These are phyloP conservation scores for Ceratothoa steindachneri DNA, from an alignment of 2,888 invertebrate species.

Conservation along the genomic window DNA sequence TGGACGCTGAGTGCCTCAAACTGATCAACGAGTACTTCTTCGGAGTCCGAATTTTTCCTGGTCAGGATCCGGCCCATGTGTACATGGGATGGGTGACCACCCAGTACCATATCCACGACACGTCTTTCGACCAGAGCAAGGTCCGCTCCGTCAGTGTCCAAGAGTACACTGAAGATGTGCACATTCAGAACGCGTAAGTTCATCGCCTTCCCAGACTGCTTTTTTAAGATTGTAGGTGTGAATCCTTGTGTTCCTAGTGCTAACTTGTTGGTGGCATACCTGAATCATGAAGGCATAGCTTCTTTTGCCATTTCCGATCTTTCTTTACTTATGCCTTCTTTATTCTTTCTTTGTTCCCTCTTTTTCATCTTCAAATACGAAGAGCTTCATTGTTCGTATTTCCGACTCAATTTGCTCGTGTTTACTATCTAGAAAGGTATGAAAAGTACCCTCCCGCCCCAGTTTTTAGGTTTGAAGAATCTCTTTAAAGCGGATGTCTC, in stretches of 20 bases:
- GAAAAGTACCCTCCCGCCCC: too few species aligned
- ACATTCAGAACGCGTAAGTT: slow-evolving; percentile 44
- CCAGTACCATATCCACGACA: slow-evolving; percentile 86
- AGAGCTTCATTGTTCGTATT: too few species aligned
- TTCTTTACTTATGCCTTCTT: too few species aligned
- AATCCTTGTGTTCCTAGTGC: background rate
- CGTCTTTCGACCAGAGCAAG: slow-evolving; percentile 81
- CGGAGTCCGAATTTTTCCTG: slow-evolving; percentile 76
- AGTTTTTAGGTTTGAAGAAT: too few species aligned
- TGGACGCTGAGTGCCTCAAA: slow-evolving; percentile 78
- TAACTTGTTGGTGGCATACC: too few species aligned
- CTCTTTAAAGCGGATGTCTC: too few species aligned
- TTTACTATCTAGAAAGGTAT: too few species aligned
- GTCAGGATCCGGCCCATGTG: slow-evolving; percentile 89
- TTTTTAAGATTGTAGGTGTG: background rate
- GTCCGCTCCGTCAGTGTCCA: slow-evolving; percentile 74
- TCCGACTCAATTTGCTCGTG: too few species aligned
- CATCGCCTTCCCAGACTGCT: background rate
- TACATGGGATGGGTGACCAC: slow-evolving; percentile 99
- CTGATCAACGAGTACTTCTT: slow-evolving; percentile 98
- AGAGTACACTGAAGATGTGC: slow-evolving; percentile 46
- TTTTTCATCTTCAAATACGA: too few species aligned
- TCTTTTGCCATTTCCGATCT: too few species aligned
- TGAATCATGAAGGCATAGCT: too few species aligned
- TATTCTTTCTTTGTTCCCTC: too few species aligned